Conservation (phyloP, 2,113 vertebrate genomes). For the Alouatta palliata region DNA sequence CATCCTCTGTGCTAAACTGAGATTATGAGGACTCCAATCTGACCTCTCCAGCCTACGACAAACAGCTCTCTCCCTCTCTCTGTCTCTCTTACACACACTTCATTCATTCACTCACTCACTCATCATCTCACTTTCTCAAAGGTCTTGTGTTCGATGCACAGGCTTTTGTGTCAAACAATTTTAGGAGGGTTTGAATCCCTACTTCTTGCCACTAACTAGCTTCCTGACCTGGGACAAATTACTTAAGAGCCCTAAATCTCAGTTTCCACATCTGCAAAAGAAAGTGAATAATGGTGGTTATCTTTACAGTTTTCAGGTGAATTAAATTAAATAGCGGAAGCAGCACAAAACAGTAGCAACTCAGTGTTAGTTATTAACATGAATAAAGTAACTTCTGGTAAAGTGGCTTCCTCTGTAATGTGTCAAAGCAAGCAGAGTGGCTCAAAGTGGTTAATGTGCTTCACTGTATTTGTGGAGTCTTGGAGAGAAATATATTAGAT, state of each 20-base stretch:
- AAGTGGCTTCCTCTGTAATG: neutral
- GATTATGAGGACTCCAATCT: neutral
- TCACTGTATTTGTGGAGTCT: neutral
- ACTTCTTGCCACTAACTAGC: neutral
- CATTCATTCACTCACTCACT: neutral
- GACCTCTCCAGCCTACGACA: neutral
- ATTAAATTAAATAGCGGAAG: neutral
- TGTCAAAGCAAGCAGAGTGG: neutral
- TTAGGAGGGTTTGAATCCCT: neutral
- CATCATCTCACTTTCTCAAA: slow-evolving; percentile 16
- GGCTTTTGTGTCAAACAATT: neutral
- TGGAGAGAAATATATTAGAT: neutral
- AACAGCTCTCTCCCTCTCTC: neutral
- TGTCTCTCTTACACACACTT: neutral
- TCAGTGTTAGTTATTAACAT: neutral
- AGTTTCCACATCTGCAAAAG: neutral
- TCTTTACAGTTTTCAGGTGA: slow-evolving; percentile 24
- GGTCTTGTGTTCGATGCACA: neutral
- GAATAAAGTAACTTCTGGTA: neutral
- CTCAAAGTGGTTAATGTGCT: neutral
- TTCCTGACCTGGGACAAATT: neutral
- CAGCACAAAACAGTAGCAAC: neutral
- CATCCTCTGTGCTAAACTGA: neutral
- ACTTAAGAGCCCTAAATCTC: neutral
- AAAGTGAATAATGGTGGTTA: neutral